Percentiles rank a stretch among this genome's conserved stretches.
Conservation (phyloP, 2,797 vertebrate genomes). For the Sebastes taczanowskii region DNA sequence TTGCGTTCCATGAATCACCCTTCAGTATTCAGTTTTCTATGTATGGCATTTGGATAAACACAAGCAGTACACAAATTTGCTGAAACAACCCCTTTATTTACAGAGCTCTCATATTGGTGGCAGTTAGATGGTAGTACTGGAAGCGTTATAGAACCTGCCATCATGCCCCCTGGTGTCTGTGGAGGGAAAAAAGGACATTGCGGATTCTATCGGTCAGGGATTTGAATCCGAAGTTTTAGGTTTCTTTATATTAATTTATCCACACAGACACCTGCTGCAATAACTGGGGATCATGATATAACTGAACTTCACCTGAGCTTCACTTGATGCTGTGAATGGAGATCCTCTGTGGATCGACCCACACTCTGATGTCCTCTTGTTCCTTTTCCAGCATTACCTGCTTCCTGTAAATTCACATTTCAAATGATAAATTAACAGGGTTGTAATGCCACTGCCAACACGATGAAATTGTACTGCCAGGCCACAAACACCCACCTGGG, state of each 20-base stretch:
- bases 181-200: neutral
- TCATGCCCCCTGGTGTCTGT: slow-evolving; percentile 71
- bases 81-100: slow-evolving; percentile 3
- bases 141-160: slow-evolving; percentile 78
- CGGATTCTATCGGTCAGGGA: neutral
- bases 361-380: slow-evolving; percentile 63
- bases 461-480: neutral
- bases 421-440: neutral
- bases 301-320: slow-evolving; percentile 64
- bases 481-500: slow-evolving; percentile 59
- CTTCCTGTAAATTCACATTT: slow-evolving; percentile 38
- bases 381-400: slow-evolving; percentile 16
- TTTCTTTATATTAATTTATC: neutral
- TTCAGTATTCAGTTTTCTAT: neutral
- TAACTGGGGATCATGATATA: neutral
- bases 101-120: neutral
- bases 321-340: slow-evolving; percentile 84
- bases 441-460: neutral
- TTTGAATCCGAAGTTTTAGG: neutral
- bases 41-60: neutral
- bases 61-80: neutral
- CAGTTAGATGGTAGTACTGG: neutral
- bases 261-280: neutral
- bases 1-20: neutral
- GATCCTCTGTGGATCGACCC: slow-evolving; percentile 79